Conservation (phyloP, 2,113 vertebrate genomes). For the Ctenomys sociabilis region DNA sequence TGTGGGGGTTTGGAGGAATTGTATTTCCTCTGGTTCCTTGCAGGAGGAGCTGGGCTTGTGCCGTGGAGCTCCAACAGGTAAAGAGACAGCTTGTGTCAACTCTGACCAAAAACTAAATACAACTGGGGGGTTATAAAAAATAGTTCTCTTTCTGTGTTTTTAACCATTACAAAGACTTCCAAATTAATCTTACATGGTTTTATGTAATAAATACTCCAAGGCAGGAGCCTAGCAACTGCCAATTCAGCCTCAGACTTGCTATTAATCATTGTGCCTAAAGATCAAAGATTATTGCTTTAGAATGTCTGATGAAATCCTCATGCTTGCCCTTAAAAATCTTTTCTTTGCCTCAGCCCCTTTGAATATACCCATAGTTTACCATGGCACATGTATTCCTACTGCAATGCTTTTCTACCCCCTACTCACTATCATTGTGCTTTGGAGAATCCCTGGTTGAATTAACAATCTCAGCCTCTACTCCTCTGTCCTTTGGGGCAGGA, state of each 20-base stretch:
- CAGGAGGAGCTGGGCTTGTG: rapidly evolving
- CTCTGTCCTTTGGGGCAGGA: too few relatives aligned
- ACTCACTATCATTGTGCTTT: background rate
- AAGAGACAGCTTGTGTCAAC: background rate
- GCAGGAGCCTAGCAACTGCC: background rate
- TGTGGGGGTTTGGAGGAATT: rapidly evolving
- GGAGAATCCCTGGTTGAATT: background rate
- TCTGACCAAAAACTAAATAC: background rate
- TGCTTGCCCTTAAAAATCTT: background rate
- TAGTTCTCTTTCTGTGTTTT: background rate
- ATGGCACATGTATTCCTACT: background rate
- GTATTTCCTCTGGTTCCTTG: rapidly evolving
- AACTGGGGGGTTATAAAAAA: background rate
- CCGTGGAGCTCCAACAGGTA: rapidly evolving
- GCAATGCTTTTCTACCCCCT: background rate
- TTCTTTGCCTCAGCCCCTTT: background rate
- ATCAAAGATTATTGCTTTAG: background rate
- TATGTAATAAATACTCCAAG: background rate
- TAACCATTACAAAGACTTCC: background rate
- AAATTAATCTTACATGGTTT: background rate
- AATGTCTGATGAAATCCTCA: background rate
- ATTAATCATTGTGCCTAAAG: background rate
- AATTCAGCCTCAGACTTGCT: background rate
- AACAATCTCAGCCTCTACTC: background rate
- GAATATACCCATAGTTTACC: background rate